Percentiles rank a stretch among this genome's conserved stretches.
These are phyloP conservation scores for Drosophila parthenogenetica DNA, from an alignment of 2,888 invertebrate genomes.

Conservation along the genomic window DNA sequence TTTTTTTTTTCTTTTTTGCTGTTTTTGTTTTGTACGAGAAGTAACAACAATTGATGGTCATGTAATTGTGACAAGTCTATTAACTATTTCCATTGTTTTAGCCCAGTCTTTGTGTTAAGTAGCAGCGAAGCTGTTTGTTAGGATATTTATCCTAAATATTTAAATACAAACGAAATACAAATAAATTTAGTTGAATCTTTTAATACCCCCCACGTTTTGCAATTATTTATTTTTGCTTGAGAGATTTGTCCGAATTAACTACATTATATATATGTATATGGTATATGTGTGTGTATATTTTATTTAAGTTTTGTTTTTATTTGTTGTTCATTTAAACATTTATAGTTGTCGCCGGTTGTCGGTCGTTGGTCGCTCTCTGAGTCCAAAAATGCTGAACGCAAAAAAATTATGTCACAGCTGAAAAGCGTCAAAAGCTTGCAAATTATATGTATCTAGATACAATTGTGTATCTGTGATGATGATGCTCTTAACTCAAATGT, in stretches of 20 bases:
- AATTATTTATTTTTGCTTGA: constrained; percentile 65
- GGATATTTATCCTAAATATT: constrained; percentile 3
- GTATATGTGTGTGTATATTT: constrained; percentile 9
- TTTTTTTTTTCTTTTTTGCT: neutral
- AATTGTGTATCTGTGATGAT: constrained; percentile 12
- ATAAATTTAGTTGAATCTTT: constrained; percentile 15
- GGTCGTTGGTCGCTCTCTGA: constrained; percentile 31
- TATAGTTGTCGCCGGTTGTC: constrained; percentile 17
- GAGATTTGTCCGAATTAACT: constrained; percentile 57
- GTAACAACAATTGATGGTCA: constrained; percentile 26
- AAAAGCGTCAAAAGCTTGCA: constrained; percentile 28
- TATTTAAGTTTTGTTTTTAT: constrained; percentile 28
- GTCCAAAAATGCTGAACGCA: constrained; percentile 35
- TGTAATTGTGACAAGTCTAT: constrained; percentile 61
- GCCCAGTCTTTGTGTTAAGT: constrained; percentile 4
- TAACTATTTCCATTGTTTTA: constrained; percentile 38
- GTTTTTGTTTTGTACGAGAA: constrained; percentile 1
- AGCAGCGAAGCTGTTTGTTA: neutral
- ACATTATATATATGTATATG: constrained; percentile 9
- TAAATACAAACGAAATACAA: neutral
- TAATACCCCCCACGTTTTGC: constrained; percentile 43
- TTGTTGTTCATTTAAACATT: constrained; percentile 31
- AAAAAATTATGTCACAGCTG: constrained; percentile 59
- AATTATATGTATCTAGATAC: constrained; percentile 16
- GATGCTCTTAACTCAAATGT: constrained; percentile 37